Percentiles rank a stretch among this genome's conserved stretches.
Conservation (phyloP, 2,113 vertebrate species). For the Poicephalus gulielmi region DNA sequence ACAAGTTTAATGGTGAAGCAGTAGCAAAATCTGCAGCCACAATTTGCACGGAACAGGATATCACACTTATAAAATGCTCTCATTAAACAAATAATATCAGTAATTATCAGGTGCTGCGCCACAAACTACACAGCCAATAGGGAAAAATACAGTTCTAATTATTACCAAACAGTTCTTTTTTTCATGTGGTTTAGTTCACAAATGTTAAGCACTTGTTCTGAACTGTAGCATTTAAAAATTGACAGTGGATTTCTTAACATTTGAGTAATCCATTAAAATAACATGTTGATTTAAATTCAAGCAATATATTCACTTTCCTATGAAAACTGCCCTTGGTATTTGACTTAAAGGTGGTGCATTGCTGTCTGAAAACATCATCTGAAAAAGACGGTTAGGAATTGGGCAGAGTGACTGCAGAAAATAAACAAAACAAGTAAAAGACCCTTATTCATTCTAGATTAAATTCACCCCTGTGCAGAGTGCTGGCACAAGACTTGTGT, state of each 20-base stretch:
- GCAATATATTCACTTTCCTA: not conserved
- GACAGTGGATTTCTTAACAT: not conserved
- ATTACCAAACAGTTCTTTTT: not conserved
- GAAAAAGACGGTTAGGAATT: not conserved
- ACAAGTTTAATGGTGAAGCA: not conserved
- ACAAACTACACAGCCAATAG: not conserved
- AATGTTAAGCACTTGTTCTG: not conserved
- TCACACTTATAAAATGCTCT: not conserved
- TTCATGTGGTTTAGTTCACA: not conserved
- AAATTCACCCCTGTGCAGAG: slow-evolving; percentile 9
- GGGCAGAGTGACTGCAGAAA: not conserved
- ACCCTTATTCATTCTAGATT: slow-evolving; percentile 24
- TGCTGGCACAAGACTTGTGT: not conserved
- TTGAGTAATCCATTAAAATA: not conserved
- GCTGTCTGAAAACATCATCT: not conserved
- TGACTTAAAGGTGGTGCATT: not conserved
- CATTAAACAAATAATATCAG: not conserved
- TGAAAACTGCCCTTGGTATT: not conserved
- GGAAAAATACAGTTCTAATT: not conserved
- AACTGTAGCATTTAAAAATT: not conserved
- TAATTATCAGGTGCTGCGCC: not conserved
- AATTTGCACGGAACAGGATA: not conserved
- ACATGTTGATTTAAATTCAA: not conserved
- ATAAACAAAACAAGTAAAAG: slow-evolving; percentile 38
- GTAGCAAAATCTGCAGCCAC: not conserved